Conservation (phyloP, 2,888 invertebrate genomes). For the Eristalis tenax region DNA sequence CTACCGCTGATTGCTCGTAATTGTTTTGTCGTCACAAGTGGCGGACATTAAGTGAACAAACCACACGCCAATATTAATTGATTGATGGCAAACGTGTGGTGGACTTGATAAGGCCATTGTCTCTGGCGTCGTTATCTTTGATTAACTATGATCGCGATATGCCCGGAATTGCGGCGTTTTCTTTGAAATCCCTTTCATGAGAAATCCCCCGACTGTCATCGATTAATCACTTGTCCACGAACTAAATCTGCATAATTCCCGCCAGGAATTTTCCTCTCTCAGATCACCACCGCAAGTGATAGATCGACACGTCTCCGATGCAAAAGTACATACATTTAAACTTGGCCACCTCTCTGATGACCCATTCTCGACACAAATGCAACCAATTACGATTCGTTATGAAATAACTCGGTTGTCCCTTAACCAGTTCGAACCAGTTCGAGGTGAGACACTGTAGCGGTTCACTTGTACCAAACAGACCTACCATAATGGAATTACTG, state of each 20-base stretch:
- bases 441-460: neutral
- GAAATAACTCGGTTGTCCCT: neutral
- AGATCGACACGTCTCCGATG: neutral
- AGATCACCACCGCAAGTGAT: neutral
- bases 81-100: constrained; percentile 29
- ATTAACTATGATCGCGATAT: constrained; percentile 11
- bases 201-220: constrained; percentile 12
- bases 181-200: constrained; percentile 4
- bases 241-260: constrained; percentile 10
- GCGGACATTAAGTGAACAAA: constrained; percentile 9
- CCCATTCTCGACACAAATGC: neutral
- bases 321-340: neutral
- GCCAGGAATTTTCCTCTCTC: neutral
- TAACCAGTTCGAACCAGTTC: neutral
- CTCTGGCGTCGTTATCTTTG: constrained; percentile 2
- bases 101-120: neutral
- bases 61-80: constrained; percentile 27
- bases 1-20: constrained; percentile 19
- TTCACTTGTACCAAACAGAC: constrained; percentile 10
- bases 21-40: constrained; percentile 28
- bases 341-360: neutral
- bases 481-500: constrained; percentile 29
- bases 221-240: neutral
- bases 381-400: neutral
- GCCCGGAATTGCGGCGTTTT: constrained; percentile 1